Base-by-base conservation (phyloP, 2,797 vertebrate species). In the Urophycis tenuis region DNA sequence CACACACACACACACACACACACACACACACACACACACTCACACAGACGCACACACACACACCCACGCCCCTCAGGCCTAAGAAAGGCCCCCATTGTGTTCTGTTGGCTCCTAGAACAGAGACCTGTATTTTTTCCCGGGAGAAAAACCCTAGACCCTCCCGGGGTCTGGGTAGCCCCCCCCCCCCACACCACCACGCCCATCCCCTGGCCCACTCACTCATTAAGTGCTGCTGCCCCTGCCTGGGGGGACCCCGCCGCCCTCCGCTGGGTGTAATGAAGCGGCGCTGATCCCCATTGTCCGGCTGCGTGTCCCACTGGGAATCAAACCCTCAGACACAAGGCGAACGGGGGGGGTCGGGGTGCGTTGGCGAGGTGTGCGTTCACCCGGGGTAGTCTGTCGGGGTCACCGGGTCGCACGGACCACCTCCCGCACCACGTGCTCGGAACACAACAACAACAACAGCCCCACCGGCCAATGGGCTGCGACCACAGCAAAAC, bases 241-340 rank as follows among this genome's bases (percentile, higher is more conserved):
- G 78, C 32, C 3, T 12, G 34, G 25, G 79, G 76, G 76, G 10
- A 1, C 72, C 80, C 82, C 85, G 80, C 70, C 74, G 45, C 80
- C 84, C 87, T 88, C 85, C 80, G 87, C 70, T 90, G 80, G 85
- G 80, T 86, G 89, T 91, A 93, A 94, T 93, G 91, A 91, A 91
- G 91, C 90, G 77, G 81, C 83, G 81, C 88, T 92, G 89, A 94
- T 92, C 88, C 85, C 80, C 71, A 74, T 93, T 94, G 92, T 92
- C 75, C 80, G 83, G 82, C 83, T 84, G 85, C 85, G 88, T 89
- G 84, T 81, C 85, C 88, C 88, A 81, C 81, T 86, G 91, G 89
- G 90, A 91, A 85, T 91, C 84, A 84, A 86, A 89, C 85, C 84
- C 53, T 83, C 86, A 81, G 36, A 81, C 83, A 86, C 81, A 86